These are phyloP conservation scores for Caenorhabditis brenneri DNA, from an alignment of 1,140 invertebrate species.

Conservation along the genomic window DNA sequence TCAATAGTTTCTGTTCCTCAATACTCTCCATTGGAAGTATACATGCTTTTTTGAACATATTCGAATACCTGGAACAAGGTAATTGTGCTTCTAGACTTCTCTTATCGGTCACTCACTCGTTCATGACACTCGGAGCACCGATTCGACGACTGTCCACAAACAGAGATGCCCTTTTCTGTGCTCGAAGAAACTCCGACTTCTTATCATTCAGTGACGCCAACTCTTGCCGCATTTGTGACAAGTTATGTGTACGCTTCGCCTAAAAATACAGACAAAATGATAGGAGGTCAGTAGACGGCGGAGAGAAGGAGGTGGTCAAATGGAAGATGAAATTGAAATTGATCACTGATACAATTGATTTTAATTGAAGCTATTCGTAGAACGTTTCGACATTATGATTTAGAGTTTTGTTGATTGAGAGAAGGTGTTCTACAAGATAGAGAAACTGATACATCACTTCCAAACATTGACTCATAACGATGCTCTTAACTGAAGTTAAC, in stretches of 20 bases:
- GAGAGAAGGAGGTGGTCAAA: not conserved
- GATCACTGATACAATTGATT: constrained; percentile 5
- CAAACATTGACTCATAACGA: not conserved
- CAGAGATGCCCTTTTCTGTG: constrained; percentile 50
- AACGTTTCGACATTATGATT: no score
- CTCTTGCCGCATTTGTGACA: constrained; percentile 29
- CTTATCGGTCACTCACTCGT: constrained; percentile 42
- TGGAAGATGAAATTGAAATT: not conserved
- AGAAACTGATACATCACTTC: no score
- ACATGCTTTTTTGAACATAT: not conserved
- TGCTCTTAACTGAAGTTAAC: not conserved
- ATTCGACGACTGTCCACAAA: constrained; percentile 45
- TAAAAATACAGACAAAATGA: not conserved
- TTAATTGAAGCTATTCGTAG: not conserved
- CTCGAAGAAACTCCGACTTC: constrained; percentile 40
- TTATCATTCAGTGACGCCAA: constrained; percentile 31
- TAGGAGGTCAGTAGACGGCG: not conserved
- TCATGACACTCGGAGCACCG: constrained; percentile 42
- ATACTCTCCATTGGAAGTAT: not conserved
- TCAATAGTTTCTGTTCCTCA: not conserved
- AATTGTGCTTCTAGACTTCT: constrained; percentile 27
- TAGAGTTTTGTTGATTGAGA: no score
- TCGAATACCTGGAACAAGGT: not conserved
- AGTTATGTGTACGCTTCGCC: constrained; percentile 22
- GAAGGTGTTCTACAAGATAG: no score